Base-by-base conservation (phyloP, 1,140 invertebrate species). In the Heliconius nattereri region DNA sequence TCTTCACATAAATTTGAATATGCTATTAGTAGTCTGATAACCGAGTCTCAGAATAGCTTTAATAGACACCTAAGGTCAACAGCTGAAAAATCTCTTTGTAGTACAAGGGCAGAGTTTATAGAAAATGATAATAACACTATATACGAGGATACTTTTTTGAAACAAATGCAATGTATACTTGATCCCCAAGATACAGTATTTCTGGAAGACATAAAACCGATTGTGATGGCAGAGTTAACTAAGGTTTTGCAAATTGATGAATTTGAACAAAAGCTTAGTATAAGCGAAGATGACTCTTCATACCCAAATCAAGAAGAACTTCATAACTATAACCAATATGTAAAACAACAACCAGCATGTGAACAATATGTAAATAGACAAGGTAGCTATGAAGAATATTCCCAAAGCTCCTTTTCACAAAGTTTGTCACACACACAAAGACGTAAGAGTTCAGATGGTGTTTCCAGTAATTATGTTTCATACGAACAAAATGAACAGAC, bases 101-200 rank as follows among this genome's bases (percentile, higher is more conserved):
- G 85, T 73, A 85, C 89, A 45, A 91, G 90, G 83, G 83, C 83
- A 70, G 91, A 93, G 35, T 92, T 92, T 79, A 91, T 93, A 70
- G 85, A 91, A 84, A 85, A 92, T 86, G 90, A 94, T 29, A 91
- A 88, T 81, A 93, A 93, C 73, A 94, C 93, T 32, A 91, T 94
- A 75, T 94, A 94, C 89, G 92, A 94, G 83, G 93, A 94, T 78
- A 94, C 92, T 76, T 94, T 94, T 80, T 88, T 94, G 85, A 94
- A 92, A 87, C 93, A 94, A 84, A 94, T 94, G 93, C 93, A 94
- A 75, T 90, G 90, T 81, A 87, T 94, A 29, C 80, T 94, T 70
- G 92, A 94, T 79, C 92, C 93, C n/a, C 92, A 93, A 78, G 93
- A 94, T 73, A 94, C 92, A 71, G 80, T 94, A 40, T 82, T 94